phyloP scores from a whole-genome alignment of 1,140 invertebrate genomes.

The Cyclina sinensis region DNA sequence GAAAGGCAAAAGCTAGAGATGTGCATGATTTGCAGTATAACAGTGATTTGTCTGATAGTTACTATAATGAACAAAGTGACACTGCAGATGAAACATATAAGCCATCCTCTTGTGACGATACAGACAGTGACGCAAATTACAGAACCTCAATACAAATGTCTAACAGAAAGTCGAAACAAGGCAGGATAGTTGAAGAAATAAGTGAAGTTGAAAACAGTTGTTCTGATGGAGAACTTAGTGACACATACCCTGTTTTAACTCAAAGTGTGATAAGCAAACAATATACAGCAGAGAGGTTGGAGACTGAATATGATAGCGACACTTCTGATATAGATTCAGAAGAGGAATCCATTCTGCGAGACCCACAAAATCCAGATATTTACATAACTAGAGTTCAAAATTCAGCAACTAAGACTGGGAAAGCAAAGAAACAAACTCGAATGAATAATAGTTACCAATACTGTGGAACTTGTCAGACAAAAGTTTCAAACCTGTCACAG shows the following conservation, averaged over 20 bases:
- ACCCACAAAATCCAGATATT: conserved; percentile 36
- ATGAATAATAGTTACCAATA: conserved; percentile 61
- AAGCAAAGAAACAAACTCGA: conserved; percentile 21
- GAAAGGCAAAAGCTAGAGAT: too few relatives aligned
- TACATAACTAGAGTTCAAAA: conserved; percentile 38
- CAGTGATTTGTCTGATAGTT: too few relatives aligned
- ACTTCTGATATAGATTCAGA: not conserved
- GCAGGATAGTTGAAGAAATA: too few relatives aligned
- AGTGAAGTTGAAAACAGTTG: not conserved
- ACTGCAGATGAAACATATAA: too few relatives aligned
- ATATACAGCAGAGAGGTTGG: not conserved
- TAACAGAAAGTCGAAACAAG: too few relatives aligned
- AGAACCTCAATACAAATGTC: too few relatives aligned
- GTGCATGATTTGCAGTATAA: too few relatives aligned
- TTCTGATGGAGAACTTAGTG: not conserved
- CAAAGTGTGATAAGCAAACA: not conserved
- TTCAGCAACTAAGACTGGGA: not conserved
- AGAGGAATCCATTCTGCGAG: conserved; percentile 28
- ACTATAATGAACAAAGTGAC: too few relatives aligned
- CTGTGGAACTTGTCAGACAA: conserved; percentile 44
- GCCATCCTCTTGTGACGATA: too few relatives aligned
- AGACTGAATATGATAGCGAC: not conserved
- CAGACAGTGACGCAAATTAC: too few relatives aligned
- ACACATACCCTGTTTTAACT: not conserved
- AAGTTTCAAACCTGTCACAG: conserved; percentile 50